Evolutionary conservation across 2,888 invertebrate genomes (phyloP).

Genomic region (Dryadula phaetusa): DNA sequence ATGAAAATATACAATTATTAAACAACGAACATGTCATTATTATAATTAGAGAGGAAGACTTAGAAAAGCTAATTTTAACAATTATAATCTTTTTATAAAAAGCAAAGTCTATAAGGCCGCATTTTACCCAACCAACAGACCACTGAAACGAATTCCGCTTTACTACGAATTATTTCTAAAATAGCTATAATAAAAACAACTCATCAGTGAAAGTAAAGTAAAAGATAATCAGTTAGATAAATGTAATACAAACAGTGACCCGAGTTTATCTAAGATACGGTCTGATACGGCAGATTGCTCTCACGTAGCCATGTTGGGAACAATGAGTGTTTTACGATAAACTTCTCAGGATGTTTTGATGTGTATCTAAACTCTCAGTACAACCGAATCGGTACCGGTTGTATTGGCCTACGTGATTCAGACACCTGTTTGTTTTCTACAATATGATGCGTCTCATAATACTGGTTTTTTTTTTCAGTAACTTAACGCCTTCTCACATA

Average conservation of each 20-base stretch:
- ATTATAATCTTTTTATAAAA: too few species aligned
- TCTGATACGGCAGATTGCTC: conserved; percentile 49
- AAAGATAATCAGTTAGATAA: conserved; percentile 41
- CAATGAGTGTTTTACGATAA: conserved; percentile 22
- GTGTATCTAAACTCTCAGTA: not conserved
- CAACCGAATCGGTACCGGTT: not conserved
- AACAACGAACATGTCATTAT: too few species aligned
- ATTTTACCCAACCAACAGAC: not conserved
- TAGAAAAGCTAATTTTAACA: too few species aligned
- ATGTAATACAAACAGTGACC: conserved; percentile 60
- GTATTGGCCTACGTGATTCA: conserved; percentile 1
- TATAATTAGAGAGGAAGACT: too few species aligned
- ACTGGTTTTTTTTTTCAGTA: too few species aligned
- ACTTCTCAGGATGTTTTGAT: conserved; percentile 6
- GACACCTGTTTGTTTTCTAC: not conserved
- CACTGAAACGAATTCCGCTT: not conserved
- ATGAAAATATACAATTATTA: too few species aligned
- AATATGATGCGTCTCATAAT: not conserved
- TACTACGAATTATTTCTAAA: not conserved
- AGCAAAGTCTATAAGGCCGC: too few species aligned
- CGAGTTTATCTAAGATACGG: conserved; percentile 59
- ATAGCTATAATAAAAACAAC: conserved; percentile 28
- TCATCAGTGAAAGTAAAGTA: conserved; percentile 46
- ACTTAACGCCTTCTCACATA: too few species aligned
- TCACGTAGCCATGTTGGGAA: conserved; percentile 45